These are phyloP conservation scores for Leptobrachium ailaonicum DNA, from an alignment of 2,113 vertebrate genomes.

Conservation along the genomic window DNA sequence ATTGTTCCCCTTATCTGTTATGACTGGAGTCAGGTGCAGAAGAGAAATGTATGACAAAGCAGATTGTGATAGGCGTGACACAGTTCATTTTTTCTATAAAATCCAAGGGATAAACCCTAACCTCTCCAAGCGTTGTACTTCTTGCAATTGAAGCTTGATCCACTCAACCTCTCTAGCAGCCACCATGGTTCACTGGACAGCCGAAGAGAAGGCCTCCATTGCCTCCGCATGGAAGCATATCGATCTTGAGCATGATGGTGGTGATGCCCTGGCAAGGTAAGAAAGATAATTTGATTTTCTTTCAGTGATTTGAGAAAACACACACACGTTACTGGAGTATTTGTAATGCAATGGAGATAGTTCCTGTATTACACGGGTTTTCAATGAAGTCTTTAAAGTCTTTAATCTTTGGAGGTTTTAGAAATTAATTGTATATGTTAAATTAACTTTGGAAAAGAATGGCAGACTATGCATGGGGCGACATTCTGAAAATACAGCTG, in stretches of 20 bases:
- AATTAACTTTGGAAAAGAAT: too few species aligned
- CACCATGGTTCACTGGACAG: conserved; percentile 66
- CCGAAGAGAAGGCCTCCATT: conserved; percentile 58
- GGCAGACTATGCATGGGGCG: too few species aligned
- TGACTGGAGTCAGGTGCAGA: background rate
- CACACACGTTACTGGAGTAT: too few species aligned
- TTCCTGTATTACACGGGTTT: too few species aligned
- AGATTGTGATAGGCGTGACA: background rate
- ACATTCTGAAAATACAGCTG: too few species aligned
- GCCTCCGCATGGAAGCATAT: conserved; percentile 52
- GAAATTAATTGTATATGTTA: too few species aligned
- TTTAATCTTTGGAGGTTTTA: too few species aligned
- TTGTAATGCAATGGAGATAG: too few species aligned
- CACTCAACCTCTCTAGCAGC: background rate
- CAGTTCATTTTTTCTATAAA: background rate
- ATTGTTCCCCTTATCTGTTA: conserved; percentile 2
- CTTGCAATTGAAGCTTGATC: background rate
- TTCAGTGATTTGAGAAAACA: too few species aligned
- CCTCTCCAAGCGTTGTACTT: background rate
- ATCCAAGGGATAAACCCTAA: too few species aligned
- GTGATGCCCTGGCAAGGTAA: conserved; percentile 61
- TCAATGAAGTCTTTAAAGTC: too few species aligned
- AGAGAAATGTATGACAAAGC: background rate
- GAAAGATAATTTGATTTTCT: background rate
- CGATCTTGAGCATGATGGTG: conserved; percentile 7